phyloP scores from a whole-genome alignment of 2,113 vertebrate genomes.

The Diadophis punctatus region DNA sequence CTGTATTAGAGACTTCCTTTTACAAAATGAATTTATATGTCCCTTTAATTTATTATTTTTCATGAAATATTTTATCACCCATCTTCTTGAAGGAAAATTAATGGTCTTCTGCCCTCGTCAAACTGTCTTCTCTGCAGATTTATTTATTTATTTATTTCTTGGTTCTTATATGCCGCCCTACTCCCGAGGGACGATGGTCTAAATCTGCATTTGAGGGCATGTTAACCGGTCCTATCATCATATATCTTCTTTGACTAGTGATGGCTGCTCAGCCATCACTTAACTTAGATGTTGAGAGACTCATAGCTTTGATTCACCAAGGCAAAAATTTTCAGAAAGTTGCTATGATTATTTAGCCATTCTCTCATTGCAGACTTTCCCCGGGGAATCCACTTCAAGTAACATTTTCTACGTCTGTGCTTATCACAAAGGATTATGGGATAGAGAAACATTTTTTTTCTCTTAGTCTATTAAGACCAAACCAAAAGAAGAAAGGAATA shows the following conservation, averaged over 20 bases:
- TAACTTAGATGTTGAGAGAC: background rate
- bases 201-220: background rate
- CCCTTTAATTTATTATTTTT: background rate
- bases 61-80: background rate
- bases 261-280: background rate
- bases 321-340: background rate
- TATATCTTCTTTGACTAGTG: background rate
- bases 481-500: conserved; percentile 1
- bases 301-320: background rate
- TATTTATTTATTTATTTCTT: too few relatives aligned
- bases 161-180: too few relatives aligned
- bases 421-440: background rate
- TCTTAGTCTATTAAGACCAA: background rate
- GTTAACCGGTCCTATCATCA: background rate
- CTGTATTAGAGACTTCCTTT: background rate
- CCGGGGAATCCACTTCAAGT: background rate
- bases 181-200: too few relatives aligned
- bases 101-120: background rate
- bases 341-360: background rate
- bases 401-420: background rate
- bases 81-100: background rate
- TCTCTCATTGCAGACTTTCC: background rate
- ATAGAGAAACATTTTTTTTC: background rate
- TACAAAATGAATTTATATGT: background rate
- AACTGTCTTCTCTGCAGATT: background rate